Percentiles rank a stretch among this genome's conserved stretches.
Evolutionary conservation across 2,797 vertebrate species (phyloP).

Genomic region (Anniella stebbinsi): DNA sequence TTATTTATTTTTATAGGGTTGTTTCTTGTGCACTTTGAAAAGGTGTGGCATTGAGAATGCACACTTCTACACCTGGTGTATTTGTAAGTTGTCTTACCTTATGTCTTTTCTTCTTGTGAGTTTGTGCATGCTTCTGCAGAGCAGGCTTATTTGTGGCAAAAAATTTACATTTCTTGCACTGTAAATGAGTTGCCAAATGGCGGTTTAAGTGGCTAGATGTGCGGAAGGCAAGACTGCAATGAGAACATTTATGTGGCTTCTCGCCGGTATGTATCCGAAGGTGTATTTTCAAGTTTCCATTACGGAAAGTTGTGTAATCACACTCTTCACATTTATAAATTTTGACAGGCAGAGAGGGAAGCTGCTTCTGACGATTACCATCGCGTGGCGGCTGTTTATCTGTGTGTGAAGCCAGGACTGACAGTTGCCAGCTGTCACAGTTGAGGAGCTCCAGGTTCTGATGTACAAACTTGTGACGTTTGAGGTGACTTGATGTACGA

Average conservation of each 20-base stretch:
- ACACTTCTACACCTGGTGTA: background rate
- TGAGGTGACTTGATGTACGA: conserved; percentile 67
- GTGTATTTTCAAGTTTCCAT: conserved; percentile 59
- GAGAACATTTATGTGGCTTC: conserved; percentile 52
- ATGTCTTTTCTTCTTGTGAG: conserved; percentile 24
- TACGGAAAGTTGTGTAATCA: conserved; percentile 59
- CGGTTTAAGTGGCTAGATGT: conserved; percentile 69
- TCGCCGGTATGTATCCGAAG: conserved; percentile 63
- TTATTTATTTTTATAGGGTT: background rate
- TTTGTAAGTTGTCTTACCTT: background rate
- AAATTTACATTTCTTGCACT: conserved; percentile 49
- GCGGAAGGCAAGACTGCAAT: conserved; percentile 58
- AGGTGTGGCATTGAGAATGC: background rate
- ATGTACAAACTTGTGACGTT: conserved; percentile 50
- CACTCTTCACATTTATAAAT: conserved; percentile 57
- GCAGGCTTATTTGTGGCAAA: background rate
- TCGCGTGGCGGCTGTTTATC: background rate
- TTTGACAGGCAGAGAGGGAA: conserved; percentile 42
- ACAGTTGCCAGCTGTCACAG: conserved; percentile 60
- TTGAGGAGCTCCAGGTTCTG: background rate
- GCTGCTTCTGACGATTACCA: background rate
- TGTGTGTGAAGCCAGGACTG: conserved; percentile 13
- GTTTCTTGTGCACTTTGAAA: conserved; percentile 30
- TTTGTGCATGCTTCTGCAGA: conserved; percentile 42
- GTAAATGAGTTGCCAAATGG: conserved; percentile 58